These are phyloP conservation scores for Varanus salvator DNA, from an alignment of 2,113 vertebrate genomes.

Conservation along the genomic window DNA sequence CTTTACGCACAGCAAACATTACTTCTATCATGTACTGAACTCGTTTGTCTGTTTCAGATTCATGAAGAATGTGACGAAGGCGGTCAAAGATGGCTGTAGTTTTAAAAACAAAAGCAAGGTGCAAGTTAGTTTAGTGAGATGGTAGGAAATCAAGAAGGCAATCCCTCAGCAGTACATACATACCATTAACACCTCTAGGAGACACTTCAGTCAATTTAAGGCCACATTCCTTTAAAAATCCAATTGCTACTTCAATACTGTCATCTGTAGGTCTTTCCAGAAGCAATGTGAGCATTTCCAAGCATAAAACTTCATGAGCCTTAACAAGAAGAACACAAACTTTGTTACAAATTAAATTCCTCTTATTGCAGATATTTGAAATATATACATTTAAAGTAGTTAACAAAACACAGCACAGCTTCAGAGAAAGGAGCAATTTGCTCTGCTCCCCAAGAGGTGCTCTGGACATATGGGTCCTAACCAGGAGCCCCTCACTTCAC, in stretches of 20 bases:
- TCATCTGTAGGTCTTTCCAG: conserved; percentile 97
- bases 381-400: not conserved
- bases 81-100: conserved; percentile 95
- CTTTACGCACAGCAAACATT: conserved; percentile 98
- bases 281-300: conserved; percentile 97
- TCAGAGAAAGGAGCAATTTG: not conserved
- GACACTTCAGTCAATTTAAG: conserved; percentile 97
- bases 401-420: not conserved
- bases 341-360: not conserved
- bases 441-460: not conserved
- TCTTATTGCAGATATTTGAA: conserved; percentile 4
- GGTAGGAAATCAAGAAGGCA: not conserved
- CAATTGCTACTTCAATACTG: conserved; percentile 96
- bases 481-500: not conserved
- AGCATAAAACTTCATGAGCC: conserved; percentile 96
- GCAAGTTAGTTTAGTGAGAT: conserved; percentile 12
- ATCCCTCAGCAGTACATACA: conserved; percentile 10
- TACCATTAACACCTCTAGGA: conserved; percentile 95
- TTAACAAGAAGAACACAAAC: conserved; percentile 56
- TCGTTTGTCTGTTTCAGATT: conserved; percentile 96
- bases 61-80: conserved; percentile 95
- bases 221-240: conserved; percentile 97
- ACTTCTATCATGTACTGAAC: conserved; percentile 99
- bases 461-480: not conserved
- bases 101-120: conserved; percentile 30